These are phyloP conservation scores for Actinernus sp. DNA, from an alignment of 92 coral and sea anemone genomes.

Conservation along the genomic window DNA sequence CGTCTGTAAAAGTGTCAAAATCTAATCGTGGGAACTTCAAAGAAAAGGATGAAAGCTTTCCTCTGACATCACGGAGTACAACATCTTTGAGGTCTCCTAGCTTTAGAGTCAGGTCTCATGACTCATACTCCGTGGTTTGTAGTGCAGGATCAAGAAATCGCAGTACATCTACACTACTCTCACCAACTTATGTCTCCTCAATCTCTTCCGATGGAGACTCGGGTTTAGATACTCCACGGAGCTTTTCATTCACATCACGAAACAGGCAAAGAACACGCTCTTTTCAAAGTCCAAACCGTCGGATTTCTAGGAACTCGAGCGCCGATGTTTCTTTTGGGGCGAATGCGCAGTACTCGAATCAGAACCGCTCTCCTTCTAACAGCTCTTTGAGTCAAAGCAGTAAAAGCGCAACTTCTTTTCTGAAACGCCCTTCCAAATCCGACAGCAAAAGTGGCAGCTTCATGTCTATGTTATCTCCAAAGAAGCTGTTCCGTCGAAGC, in stretches of 20 bases:
- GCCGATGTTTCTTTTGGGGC: neutral
- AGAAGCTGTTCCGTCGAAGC: slow-evolving; percentile 20
- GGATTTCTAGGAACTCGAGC: neutral
- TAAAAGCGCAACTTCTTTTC: slow-evolving; percentile 29
- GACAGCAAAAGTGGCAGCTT: slow-evolving; percentile 38
- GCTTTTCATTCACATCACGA: neutral
- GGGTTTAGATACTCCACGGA: slow-evolving; percentile 31
- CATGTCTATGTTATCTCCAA: slow-evolving; percentile 65
- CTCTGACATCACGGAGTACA: neutral
- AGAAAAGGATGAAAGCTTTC: neutral
- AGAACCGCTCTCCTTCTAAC: slow-evolving; percentile 23
- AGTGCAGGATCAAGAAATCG: neutral
- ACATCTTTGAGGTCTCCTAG: neutral
- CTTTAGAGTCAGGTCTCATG: neutral
- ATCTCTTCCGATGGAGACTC: slow-evolving; percentile 43
- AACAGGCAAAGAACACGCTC: neutral
- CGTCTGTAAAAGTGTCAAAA: too few species aligned
- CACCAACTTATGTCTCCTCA: neutral
- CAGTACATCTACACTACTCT: neutral
- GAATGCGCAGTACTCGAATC: slow-evolving; percentile 2
- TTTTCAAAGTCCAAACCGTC: neutral
- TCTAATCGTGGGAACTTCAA: neutral
- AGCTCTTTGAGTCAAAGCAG: slow-evolving; percentile 3
- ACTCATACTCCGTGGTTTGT: neutral
- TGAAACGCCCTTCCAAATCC: slow-evolving; percentile 10